Percentiles rank a stretch among this genome's conserved stretches.
Evolutionary conservation across 2,113 vertebrate species (phyloP).

Genomic region (Barnardius zonarius): DNA sequence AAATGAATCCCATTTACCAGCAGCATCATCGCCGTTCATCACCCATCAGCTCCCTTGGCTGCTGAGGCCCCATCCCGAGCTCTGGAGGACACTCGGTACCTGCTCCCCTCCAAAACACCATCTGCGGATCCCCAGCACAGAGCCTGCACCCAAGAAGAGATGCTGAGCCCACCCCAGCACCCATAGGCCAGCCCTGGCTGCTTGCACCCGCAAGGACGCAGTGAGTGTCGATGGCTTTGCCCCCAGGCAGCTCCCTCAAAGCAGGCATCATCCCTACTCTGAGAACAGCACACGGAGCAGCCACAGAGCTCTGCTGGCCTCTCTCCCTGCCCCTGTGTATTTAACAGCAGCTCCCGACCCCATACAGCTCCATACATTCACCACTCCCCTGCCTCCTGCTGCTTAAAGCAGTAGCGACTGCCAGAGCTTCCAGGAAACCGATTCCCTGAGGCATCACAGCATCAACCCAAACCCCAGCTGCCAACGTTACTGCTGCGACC

Average conservation of each 20-base stretch:
- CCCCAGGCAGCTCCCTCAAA: not conserved
- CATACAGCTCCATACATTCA: not conserved
- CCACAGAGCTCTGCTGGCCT: not conserved
- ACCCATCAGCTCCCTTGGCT: not conserved
- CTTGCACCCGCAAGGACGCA: not conserved
- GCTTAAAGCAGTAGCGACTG: not conserved
- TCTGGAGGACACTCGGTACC: not conserved
- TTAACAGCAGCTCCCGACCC: not conserved
- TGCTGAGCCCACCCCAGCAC: not conserved
- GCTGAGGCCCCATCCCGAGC: not conserved
- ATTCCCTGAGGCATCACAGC: not conserved
- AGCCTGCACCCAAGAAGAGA: not conserved
- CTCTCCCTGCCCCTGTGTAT: not conserved
- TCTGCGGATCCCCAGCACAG: rapidly evolving
- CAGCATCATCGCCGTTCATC: not conserved
- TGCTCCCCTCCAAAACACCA: rapidly evolving
- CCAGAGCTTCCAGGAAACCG: not conserved
- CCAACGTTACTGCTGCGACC: not conserved
- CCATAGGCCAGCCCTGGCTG: not conserved
- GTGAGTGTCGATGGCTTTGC: not conserved
- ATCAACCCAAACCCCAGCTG: not conserved
- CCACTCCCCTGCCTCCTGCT: rapidly evolving
- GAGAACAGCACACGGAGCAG: not conserved
- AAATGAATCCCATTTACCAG: not conserved
- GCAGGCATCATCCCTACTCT: not conserved